Conservation (phyloP, 2,113 vertebrate genomes). For the Leucopsar rothschildi region DNA sequence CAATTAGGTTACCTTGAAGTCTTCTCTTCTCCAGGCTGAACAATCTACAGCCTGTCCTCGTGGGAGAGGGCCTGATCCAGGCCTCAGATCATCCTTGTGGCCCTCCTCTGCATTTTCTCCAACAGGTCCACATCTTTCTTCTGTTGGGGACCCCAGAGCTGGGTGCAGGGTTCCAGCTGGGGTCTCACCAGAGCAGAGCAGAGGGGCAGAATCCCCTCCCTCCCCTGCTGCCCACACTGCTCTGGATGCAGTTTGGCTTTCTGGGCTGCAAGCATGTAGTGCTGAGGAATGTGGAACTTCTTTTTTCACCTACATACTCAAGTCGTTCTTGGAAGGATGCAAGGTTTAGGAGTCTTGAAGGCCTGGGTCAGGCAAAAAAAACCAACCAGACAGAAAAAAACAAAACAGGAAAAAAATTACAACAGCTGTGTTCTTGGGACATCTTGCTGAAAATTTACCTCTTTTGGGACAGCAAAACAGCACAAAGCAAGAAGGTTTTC, state of each 20-base stretch:
- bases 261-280: not conserved
- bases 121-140: not conserved
- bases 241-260: not conserved
- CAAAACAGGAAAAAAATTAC: rapidly evolving
- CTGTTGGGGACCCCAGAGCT: not conserved
- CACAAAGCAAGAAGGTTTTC: not conserved
- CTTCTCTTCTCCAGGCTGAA: not conserved
- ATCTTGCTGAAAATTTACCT: not conserved
- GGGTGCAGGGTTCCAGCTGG: not conserved
- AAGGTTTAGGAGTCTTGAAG: not conserved
- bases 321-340: not conserved
- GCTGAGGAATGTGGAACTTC: not conserved
- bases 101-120: not conserved
- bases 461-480: not conserved
- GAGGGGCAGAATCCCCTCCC: not conserved
- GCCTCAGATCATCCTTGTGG: not conserved
- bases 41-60: not conserved
- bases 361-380: not conserved
- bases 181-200: not conserved
- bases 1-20: not conserved
- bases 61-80: not conserved
- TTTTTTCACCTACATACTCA: not conserved
- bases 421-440: not conserved
- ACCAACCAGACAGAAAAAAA: too few species aligned
- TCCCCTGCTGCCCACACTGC: rapidly evolving